Evolutionary conservation across 2,113 vertebrate genomes (phyloP), one percentile per base, ranked within the genome.

Genomic region (Chinchilla lanigera): DNA sequence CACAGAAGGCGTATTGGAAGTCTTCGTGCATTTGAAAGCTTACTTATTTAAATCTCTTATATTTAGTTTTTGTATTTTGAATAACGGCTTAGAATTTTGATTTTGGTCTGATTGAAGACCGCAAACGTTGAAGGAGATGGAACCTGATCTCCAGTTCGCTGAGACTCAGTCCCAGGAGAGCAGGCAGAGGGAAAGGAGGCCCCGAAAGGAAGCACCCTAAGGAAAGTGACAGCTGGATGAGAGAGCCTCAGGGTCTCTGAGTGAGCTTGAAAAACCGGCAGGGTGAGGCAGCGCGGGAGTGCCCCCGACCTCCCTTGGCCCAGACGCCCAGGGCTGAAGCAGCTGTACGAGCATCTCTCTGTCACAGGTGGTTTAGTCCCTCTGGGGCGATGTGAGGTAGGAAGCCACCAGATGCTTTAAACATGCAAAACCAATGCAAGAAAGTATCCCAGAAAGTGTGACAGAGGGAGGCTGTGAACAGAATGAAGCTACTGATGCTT

Each of bases 11-110:
- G 7, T 75, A 26, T 65, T 35, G 30, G 67, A 93, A 84, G 10
- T 33, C 30, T 61, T 19, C 30, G 16, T n/a, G 50, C 52, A 77
- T 80, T 71, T 52, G 30, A 60, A 95, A 60, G 20, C 33, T 93
- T 81, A 38, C 61, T 83, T 89, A 73, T 75, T 95, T 69, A 84
- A 44, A 73, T 89, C 58, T 93, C 16, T 75, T 71, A 52, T 52
- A n/a, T 30, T 71, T 88, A 58, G 69, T 67, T 94, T 91, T 86
- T 87, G 28, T 61, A 88, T 82, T 96, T 65, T 82, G 56, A 88
- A 85, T 58, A 84, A 81, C 9, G 28, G 69, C 50, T 92, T 93
- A 52, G 77, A 86, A 73, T 58, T 65, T 93, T 96, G 54, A 60
- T 94, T 88, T 89, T 9, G 2, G 20, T 86, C 41, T 84, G 71